phyloP scores from a whole-genome alignment of 2,797 vertebrate species.

The Erithacus rubecula region DNA sequence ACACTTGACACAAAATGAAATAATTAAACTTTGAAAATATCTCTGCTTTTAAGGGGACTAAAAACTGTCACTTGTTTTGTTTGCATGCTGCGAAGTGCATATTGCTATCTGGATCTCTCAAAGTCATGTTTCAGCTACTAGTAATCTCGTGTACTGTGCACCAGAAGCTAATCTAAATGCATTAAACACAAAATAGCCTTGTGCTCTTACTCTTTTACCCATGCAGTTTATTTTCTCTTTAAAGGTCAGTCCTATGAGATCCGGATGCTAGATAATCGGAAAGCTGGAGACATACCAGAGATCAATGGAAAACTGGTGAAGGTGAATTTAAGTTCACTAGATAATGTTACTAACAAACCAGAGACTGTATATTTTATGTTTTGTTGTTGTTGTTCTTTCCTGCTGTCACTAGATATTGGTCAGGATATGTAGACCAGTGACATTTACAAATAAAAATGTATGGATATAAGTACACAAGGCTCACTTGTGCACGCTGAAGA shows the following conservation, averaged over 20 bases:
- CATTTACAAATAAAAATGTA: background rate
- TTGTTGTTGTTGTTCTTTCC: background rate
- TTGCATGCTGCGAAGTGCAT: background rate
- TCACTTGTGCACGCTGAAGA: background rate
- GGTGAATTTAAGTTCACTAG: slow-evolving; percentile 72
- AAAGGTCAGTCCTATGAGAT: slow-evolving; percentile 98
- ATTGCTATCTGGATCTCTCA: background rate
- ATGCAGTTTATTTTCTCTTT: background rate
- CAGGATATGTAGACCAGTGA: background rate
- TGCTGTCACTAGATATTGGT: background rate
- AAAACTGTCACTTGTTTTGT: background rate
- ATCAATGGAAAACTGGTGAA: slow-evolving; percentile 93
- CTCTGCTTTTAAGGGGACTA: background rate
- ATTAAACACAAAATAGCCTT: background rate
- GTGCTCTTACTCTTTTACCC: background rate
- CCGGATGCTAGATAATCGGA: slow-evolving; percentile 95
- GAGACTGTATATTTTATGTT: background rate
- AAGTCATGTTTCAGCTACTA: background rate
- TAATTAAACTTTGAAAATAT: background rate
- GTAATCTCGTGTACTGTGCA: background rate
- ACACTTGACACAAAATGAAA: background rate
- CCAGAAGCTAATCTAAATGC: background rate
- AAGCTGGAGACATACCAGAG: slow-evolving; percentile 89
- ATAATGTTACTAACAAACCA: background rate
- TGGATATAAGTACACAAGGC: background rate